These are phyloP conservation scores for Sylvilagus bachmani DNA, from an alignment of 2,113 vertebrate species.

Conservation along the genomic window DNA sequence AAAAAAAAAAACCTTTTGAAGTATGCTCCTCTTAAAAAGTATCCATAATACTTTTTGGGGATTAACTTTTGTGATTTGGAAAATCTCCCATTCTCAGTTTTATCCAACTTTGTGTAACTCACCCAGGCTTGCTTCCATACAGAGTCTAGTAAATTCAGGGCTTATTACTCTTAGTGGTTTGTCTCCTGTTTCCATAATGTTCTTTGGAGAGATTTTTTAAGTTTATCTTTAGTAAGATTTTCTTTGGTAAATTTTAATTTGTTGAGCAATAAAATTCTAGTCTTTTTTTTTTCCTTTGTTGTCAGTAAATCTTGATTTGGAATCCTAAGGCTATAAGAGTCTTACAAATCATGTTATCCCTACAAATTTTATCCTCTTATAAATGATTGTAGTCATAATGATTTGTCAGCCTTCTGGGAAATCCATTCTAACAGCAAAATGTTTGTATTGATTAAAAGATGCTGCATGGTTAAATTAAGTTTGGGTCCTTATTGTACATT, in stretches of 20 bases:
- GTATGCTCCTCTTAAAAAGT: background rate
- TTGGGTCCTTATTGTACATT: background rate
- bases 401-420: slow-evolving; percentile 40
- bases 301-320: background rate
- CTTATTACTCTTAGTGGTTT: background rate
- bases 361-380: background rate
- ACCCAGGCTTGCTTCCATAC: background rate
- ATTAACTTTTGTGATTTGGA: background rate
- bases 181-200: background rate
- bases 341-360: background rate
- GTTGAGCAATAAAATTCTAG: background rate
- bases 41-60: background rate
- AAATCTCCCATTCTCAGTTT: background rate
- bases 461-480: slow-evolving; percentile 52
- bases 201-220: background rate
- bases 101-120: background rate
- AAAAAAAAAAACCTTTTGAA: background rate
- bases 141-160: background rate
- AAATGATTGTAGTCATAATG: background rate
- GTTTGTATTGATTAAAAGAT: background rate
- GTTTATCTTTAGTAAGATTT: background rate
- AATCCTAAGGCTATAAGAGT: background rate
- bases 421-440: background rate
- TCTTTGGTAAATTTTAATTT: background rate
- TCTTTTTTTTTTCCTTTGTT: background rate